phyloP scores from a whole-genome alignment of 1,140 invertebrate genomes.

The Scaptomyza hsui region DNA sequence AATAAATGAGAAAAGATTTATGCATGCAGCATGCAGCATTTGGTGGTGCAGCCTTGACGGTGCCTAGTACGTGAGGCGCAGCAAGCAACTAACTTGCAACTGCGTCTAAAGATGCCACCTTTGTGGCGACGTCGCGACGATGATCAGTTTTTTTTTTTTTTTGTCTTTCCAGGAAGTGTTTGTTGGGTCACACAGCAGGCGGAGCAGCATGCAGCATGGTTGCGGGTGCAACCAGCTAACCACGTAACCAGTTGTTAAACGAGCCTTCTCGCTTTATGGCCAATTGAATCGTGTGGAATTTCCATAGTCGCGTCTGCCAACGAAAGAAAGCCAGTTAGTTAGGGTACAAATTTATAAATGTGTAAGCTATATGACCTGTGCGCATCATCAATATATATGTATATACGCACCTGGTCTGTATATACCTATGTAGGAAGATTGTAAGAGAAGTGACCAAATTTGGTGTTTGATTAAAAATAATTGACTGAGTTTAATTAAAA shows the following conservation, averaged over 20 bases:
- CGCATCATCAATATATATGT: slow-evolving; percentile 2
- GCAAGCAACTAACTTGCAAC: slow-evolving; percentile 17
- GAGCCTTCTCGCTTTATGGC: slow-evolving; percentile 63
- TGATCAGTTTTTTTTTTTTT: slow-evolving; percentile 48
- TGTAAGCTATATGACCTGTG: slow-evolving; percentile 59
- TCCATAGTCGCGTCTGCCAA: slow-evolving; percentile 35
- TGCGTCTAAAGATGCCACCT: slow-evolving; percentile 68
- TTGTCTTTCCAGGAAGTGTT: slow-evolving; percentile 67
- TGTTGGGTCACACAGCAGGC: slow-evolving; percentile 47
- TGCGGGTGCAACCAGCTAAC: slow-evolving; percentile 26
- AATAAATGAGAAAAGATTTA: slow-evolving; percentile 75
- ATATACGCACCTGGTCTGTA: slow-evolving; percentile 27
- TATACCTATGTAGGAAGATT: neutral
- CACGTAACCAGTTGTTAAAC: slow-evolving; percentile 78
- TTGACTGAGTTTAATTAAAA: slow-evolving; percentile 38
- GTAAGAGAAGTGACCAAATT: slow-evolving; percentile 2
- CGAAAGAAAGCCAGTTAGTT: slow-evolving; percentile 41
- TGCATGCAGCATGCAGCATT: slow-evolving; percentile 68
- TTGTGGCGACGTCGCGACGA: slow-evolving; percentile 30
- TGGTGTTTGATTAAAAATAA: neutral
- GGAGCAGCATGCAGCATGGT: slow-evolving; percentile 4
- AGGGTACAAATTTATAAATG: slow-evolving; percentile 49
- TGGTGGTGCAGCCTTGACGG: slow-evolving; percentile 30
- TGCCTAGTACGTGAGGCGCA: slow-evolving; percentile 48
- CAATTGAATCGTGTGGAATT: slow-evolving; percentile 67